Conservation (phyloP, 2,797 vertebrate species). For the Alectoris magna region DNA sequence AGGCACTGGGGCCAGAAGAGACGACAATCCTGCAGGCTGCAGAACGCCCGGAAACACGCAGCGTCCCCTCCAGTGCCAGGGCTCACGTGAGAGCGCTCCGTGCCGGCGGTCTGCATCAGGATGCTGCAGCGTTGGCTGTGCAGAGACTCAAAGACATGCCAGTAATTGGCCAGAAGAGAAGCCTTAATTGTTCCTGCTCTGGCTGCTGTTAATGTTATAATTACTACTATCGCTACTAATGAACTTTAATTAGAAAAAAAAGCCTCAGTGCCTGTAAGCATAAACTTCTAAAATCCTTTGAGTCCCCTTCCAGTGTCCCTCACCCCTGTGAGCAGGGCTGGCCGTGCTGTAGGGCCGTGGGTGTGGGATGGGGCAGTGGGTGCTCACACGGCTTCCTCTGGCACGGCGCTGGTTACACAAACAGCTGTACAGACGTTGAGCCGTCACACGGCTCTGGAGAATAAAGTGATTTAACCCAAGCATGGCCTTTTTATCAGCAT, state of each 20-base stretch:
- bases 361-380: too few relatives aligned
- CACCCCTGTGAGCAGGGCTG: too few relatives aligned
- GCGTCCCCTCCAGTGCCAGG: constrained; percentile 11
- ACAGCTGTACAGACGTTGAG: not conserved
- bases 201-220: not conserved
- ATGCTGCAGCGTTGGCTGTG: constrained; percentile 28
- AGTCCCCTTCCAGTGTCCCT: not conserved
- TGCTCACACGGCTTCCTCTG: not conserved
- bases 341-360: too few relatives aligned
- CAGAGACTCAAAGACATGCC: constrained; percentile 28
- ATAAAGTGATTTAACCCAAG: constrained; percentile 13
- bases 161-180: not conserved
- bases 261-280: not conserved
- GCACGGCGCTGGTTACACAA: not conserved
- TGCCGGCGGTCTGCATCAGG: constrained; percentile 14
- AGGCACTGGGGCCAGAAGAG: constrained; percentile 40
- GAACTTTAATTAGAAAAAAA: not conserved
- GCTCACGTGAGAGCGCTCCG: constrained; percentile 31
- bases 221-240: not conserved
- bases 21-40: constrained; percentile 73
- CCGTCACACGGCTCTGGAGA: not conserved
- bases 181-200: constrained; percentile 42
- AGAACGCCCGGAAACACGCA: constrained; percentile 55
- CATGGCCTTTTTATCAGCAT: not conserved
- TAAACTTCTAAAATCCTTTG: not conserved